Evolutionary conservation across 2,888 invertebrate genomes (phyloP), one percentile per base, ranked within the genome.

Genomic region (Stenchaetothrips biformis): DNA sequence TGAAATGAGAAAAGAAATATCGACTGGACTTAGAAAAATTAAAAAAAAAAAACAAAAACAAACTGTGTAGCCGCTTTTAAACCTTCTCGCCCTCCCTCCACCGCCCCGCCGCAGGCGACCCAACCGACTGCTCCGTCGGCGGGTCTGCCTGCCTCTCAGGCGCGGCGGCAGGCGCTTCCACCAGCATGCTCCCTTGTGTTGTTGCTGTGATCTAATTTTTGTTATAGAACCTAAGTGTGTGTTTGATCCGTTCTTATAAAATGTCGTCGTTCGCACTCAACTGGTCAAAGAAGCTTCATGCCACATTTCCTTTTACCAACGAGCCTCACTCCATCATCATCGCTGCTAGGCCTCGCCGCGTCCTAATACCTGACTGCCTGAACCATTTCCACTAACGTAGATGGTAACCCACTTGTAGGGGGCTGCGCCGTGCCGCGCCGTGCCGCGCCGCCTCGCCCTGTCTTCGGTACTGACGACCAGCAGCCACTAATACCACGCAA

Each of bases 401-500:
- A 74, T 21, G 25, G 67, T 74, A 25, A 74, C 25, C 67, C 67
- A 74, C 67, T 74, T 74, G 21, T 74, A 25, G 67, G 25, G 25
- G 25, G 67, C 67, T 74, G 67, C 67, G 67, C 67, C 53, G 67
- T n/a, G 67, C 67, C 67, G 67, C 67, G 53, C 53, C 53, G 18
- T 18, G 53, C 67, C 67, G 25, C 67, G 21, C 67, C 67, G 21
- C 53, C 18, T 18, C 13, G 53, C 53, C 53, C 18, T 18, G 53
- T 53, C 53, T 53, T 13, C 13, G 53, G 13, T 6, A 6, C 53
- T 18, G 53, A 53, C 16, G 16, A 18, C 4, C 37, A 4, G 37
- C 37, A 37, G 37, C 18, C 53, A 4, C 53, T 53, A n/a, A n/a
- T n/a, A 6, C 11, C 13, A 13, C 13, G 4, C 37, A 37, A 1